Evolutionary conservation across 2,113 vertebrate species (phyloP).

Genomic region (Grus americana): DNA sequence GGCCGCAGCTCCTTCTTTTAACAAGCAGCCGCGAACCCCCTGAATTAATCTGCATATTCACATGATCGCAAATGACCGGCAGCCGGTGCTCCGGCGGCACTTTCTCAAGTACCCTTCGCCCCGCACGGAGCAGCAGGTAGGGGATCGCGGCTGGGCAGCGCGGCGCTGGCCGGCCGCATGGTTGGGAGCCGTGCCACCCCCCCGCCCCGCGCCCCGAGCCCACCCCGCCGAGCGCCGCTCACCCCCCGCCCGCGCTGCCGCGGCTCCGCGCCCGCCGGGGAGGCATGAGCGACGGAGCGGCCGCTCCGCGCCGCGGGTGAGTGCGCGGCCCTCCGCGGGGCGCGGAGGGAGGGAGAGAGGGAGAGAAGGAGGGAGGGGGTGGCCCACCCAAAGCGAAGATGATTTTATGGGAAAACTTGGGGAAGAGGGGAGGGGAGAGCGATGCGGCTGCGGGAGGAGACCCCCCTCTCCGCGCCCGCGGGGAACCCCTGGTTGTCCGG

Average conservation of each 20-base stretch:
- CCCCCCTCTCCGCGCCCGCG: neutral
- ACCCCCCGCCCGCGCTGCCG: constrained; percentile 14
- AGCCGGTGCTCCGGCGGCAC: neutral
- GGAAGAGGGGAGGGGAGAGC: neutral
- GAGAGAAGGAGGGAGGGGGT: neutral
- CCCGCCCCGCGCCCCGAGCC: neutral
- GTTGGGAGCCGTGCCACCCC: constrained; percentile 48
- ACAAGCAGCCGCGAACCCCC: neutral
- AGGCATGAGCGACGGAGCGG: constrained; percentile 77
- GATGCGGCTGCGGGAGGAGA: neutral
- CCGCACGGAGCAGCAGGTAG: constrained; percentile 36
- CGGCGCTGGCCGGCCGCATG: constrained; percentile 6
- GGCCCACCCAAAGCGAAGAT: no score
- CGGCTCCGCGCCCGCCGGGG: constrained; percentile 50
- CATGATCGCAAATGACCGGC: neutral
- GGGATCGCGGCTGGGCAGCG: neutral
- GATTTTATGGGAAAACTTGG: neutral
- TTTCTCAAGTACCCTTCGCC: neutral
- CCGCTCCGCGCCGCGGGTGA: constrained; percentile 72
- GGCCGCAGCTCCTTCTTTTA: neutral
- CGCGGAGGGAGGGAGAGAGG: neutral
- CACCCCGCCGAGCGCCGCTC: neutral
- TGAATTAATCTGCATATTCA: neutral
- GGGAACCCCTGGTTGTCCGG: neutral
- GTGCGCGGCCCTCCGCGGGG: constrained; percentile 24